Evolutionary conservation across 2,888 invertebrate genomes (phyloP), one percentile per base, ranked within the genome.

Genomic region (Pecten maximus): DNA sequence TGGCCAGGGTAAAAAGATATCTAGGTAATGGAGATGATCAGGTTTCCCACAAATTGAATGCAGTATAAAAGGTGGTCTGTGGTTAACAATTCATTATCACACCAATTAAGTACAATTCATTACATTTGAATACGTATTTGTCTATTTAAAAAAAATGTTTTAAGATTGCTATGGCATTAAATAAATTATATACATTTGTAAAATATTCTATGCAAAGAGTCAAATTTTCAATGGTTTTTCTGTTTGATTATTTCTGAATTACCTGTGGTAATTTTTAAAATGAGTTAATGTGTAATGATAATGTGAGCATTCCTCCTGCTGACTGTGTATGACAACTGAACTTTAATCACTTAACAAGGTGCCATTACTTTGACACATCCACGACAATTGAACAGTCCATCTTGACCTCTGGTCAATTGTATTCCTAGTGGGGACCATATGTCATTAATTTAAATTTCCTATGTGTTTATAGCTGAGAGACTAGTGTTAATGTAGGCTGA

Each of bases 381-480:
- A 74, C 35, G 74, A 74, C 74, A 74, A 10, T 74, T 74, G 74
- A 74, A 28, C n/a, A 60, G 28, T 60, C 3, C n/a, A 60, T 60
- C 74, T 35, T 74, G 74, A 74, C 74, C 74, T 74, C 28, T 28
- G 74, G 74, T 74, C 74, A 74, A 8, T 23, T 35, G 15, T 19
- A n/a, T 54, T 54, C 50, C 60, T 60, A 28, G n/a, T 28, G 74
- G 35, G 28, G 74, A 74, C 74, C 60, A 28, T 35, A 74, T 35
- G 74, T 74, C 74, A 74, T 74, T 74, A 74, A 74, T 28, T 74
- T 28, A 74, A 74, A 74, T 74, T 74, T 28, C 74, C 23, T 74
- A 74, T 28, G 74, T 74, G 28, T 74, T 23, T 23, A 60, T 60
- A 60, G 60, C 19, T 60, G 23, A n/a, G 19, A n/a, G 60, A 3